phyloP scores from a whole-genome alignment of 2,113 vertebrate genomes.

The Coracopsis vasa region DNA sequence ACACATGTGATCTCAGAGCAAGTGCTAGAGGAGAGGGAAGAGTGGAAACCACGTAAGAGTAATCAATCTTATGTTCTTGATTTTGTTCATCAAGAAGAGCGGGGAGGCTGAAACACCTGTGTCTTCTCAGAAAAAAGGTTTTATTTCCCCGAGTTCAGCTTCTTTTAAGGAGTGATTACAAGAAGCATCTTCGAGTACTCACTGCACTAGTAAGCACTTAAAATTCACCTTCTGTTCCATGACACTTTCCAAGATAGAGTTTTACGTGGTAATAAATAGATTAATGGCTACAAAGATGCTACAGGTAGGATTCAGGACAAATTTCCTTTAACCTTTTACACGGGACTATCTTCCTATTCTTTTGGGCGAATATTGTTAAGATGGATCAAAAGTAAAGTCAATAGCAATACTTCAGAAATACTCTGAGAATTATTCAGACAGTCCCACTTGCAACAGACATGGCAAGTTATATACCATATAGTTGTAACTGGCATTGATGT shows the following conservation, averaged over 20 bases:
- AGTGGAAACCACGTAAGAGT: neutral
- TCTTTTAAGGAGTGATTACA: neutral
- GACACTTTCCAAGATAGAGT: neutral
- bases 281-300: neutral
- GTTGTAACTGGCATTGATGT: neutral
- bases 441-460: fast-evolving
- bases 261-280: neutral
- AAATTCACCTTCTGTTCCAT: neutral
- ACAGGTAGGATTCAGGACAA: neutral
- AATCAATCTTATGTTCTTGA: neutral
- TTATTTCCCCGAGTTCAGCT: neutral
- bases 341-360: neutral
- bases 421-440: neutral
- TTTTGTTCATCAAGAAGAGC: neutral
- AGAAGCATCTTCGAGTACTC: neutral
- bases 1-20: neutral
- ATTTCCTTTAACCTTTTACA: neutral
- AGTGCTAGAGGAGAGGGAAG: neutral
- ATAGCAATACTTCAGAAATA: neutral
- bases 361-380: neutral
- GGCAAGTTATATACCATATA: fast-evolving
- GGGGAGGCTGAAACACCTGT: neutral
- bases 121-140: neutral
- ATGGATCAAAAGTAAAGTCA: neutral
- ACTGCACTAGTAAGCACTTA: neutral